These are phyloP conservation scores for Neopelma chrysocephalum DNA, from an alignment of 2,797 vertebrate species.

Conservation along the genomic window DNA sequence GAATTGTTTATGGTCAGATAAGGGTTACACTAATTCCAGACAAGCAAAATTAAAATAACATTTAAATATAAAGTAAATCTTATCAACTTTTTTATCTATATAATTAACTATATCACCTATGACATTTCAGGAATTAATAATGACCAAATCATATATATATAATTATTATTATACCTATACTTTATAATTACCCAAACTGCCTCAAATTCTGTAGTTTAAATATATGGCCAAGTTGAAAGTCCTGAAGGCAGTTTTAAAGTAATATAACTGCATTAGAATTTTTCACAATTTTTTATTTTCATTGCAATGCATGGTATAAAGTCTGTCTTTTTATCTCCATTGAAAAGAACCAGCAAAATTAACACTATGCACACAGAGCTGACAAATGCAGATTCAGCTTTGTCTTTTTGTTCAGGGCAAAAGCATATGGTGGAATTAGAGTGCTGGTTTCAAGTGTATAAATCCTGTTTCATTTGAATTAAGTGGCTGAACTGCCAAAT, in stretches of 20 bases:
- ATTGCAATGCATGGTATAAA: neutral
- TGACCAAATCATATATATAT: neutral
- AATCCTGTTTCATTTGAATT: constrained; percentile 29
- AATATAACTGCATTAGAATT: neutral
- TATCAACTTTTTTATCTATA: neutral
- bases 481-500: neutral
- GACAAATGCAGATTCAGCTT: neutral
- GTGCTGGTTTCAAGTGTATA: neutral
- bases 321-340: neutral
- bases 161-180: neutral
- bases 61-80: neutral
- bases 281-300: neutral
- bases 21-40: neutral
- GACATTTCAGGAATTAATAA: neutral
- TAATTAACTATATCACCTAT: neutral
- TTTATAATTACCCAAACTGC: neutral
- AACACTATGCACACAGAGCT: neutral
- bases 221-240: neutral
- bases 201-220: neutral
- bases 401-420: neutral
- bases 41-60: neutral
- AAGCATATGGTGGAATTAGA: neutral
- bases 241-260: neutral
- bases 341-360: neutral
- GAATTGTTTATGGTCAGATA: neutral